Base-by-base conservation (phyloP, 1,140 invertebrate genomes). In the Thereuonema tuberculata region DNA sequence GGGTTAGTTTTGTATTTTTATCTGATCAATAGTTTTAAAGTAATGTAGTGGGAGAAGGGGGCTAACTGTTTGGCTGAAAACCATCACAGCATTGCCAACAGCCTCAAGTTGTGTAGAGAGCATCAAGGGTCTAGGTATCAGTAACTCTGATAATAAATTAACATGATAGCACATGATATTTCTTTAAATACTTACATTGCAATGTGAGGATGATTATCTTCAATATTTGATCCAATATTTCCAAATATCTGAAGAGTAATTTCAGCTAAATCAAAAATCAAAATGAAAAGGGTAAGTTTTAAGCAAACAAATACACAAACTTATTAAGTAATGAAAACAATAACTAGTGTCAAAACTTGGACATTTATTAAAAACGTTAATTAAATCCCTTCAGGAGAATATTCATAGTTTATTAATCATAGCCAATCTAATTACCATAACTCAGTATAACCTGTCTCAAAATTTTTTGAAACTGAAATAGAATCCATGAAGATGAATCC, bases 251-350 rank as follows among this genome's bases (percentile, higher is more conserved):
- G 75, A 27, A 77, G 63, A n/a, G 75, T 70, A 17, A 71, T 63
- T 65, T 91, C 85, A 70, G 80, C 84, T 86, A n/a, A n/a, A n/a
- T 68, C n/a, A 67, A 66, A 48, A 49, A 50, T 49, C 61, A 50
- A 62, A 48, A 53, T 20, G 64, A 46, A 48, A 5, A 17, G 31
- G 17, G 5, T 27, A 46, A 43, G 21, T 58, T 47, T 29, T 27
- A 28, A 56, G 59, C 24, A 21, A 52, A 20, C 46, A 54, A 53
- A 52, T 15, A 17, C 2, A 55, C 14, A 59, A 15, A 26, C n/a
- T n/a, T 1, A 74, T 77, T 65, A 63, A 61, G 47, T 37, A 37
- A 17, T 37, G 17, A 37, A 37, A 37, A 37, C 31, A 5, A 37
- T 9, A 5, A 37, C 5, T 5, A 37, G 31, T 17, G 31, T 9